Percentiles rank a stretch among this genome's conserved stretches.
phyloP scores from a whole-genome alignment of 1,140 invertebrate species.

The Pristionchus pacificus region DNA sequence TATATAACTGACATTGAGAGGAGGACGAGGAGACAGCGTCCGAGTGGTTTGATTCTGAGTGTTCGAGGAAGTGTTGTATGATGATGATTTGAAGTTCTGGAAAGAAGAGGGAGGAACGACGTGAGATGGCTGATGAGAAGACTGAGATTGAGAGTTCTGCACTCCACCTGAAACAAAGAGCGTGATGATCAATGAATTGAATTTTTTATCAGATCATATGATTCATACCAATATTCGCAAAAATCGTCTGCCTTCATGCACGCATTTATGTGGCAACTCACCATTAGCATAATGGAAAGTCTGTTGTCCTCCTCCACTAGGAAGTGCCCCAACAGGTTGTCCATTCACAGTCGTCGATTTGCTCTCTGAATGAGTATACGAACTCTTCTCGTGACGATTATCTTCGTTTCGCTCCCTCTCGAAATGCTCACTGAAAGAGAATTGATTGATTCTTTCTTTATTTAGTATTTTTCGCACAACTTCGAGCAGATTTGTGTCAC shows the following conservation, averaged over 20 bases:
- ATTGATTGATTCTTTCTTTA: too few species aligned
- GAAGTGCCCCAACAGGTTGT: neutral
- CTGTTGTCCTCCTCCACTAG: neutral
- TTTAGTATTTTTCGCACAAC: too few species aligned
- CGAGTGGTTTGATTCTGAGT: neutral
- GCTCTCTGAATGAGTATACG: neutral
- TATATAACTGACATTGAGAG: too few species aligned
- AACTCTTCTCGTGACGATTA: neutral
- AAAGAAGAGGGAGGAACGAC: neutral
- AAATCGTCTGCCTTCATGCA: too few species aligned
- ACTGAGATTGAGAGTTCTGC: too few species aligned
- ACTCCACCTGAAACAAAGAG: too few species aligned
- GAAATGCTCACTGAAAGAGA: neutral
- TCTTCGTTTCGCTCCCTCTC: neutral
- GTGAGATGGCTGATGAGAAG: neutral
- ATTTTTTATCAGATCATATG: too few species aligned
- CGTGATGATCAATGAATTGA: too few species aligned
- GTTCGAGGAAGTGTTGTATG: neutral
- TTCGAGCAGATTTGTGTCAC: too few species aligned
- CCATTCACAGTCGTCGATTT: neutral
- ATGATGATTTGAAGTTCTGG: constrained; percentile 6
- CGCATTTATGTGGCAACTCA: too few species aligned
- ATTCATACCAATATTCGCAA: too few species aligned
- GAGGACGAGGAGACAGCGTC: too few species aligned
- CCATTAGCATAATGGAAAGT: neutral